A percentile compares a stretch with the other conserved stretches of the same genome.
phyloP scores from a whole-genome alignment of 1,140 invertebrate species.

The Neelides sp. region DNA sequence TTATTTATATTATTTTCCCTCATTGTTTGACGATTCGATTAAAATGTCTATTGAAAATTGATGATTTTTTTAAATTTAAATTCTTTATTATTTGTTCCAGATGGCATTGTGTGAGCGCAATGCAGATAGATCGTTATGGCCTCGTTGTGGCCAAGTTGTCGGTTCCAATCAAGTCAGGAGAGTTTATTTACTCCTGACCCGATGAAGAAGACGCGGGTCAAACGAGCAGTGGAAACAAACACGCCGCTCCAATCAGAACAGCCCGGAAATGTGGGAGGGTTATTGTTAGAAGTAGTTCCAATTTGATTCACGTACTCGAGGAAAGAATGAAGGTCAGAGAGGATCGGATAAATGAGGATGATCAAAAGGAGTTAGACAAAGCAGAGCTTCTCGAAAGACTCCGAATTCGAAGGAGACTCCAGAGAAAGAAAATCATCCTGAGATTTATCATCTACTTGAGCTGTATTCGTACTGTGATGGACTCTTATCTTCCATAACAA shows the following conservation, averaged over 20 bases:
- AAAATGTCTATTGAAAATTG: background rate
- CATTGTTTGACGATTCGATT: background rate
- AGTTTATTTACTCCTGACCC: conserved; percentile 27
- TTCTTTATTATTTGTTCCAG: conserved; percentile 8
- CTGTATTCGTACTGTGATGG: conserved; percentile 21
- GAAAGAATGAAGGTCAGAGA: background rate
- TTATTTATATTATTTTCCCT: background rate
- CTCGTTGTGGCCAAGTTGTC: conserved; percentile 31
- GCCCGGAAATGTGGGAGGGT: background rate
- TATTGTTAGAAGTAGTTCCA: background rate
- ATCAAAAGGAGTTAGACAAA: too few relatives aligned
- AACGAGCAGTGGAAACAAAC: too few relatives aligned
- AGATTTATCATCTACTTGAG: conserved; percentile 25
- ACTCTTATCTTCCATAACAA: conserved; percentile 19
- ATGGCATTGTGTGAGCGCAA: conserved; percentile 35
- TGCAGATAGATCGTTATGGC: conserved; percentile 34
- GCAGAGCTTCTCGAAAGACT: too few relatives aligned
- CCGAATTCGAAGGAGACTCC: too few relatives aligned
- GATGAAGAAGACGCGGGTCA: too few relatives aligned
- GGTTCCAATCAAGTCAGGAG: conserved; percentile 29
- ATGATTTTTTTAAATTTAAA: conserved; percentile 1
- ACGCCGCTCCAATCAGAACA: background rate
- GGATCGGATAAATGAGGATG: background rate
- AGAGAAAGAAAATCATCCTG: too few relatives aligned
- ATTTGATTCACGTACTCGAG: background rate